Conservation (phyloP, 2,888 invertebrate genomes). For the Eueremaeus valkanovi region DNA sequence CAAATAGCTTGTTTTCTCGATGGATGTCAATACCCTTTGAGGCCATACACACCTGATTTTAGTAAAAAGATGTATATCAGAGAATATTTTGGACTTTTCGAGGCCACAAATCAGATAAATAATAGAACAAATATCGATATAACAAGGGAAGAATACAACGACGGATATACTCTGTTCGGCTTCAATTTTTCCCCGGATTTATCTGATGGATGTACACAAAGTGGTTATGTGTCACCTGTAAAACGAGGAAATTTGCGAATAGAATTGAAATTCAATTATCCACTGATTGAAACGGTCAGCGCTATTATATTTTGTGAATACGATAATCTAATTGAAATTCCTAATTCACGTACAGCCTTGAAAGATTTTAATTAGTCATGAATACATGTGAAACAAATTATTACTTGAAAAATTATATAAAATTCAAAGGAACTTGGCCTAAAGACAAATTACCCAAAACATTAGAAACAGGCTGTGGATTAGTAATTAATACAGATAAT, state of each 20-base stretch:
- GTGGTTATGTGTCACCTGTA: slow-evolving; percentile 41
- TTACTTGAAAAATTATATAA: background rate
- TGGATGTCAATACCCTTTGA: slow-evolving; percentile 46
- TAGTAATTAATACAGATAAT: slow-evolving; percentile 32
- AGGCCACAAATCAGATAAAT: slow-evolving; percentile 43
- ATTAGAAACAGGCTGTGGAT: background rate
- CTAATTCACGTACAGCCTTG: slow-evolving; percentile 45
- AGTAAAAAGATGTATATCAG: slow-evolving; percentile 14
- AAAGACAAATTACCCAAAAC: background rate
- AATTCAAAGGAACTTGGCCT: background rate
- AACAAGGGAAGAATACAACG: slow-evolving; percentile 39
- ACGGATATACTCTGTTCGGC: slow-evolving; percentile 47
- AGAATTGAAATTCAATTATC: slow-evolving; percentile 47
- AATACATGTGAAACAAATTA: slow-evolving; percentile 1
- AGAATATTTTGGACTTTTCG: slow-evolving; percentile 46
- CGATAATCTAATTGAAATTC: slow-evolving; percentile 50
- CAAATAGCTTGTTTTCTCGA: slow-evolving; percentile 45
- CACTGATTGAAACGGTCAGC: slow-evolving; percentile 46
- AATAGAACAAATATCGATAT: slow-evolving; percentile 42
- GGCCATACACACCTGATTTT: slow-evolving; percentile 44
- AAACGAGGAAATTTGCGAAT: slow-evolving; percentile 47
- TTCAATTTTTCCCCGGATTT: slow-evolving; percentile 49
- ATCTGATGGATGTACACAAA: slow-evolving; percentile 18
- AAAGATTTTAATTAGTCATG: slow-evolving; percentile 43
- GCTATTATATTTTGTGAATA: slow-evolving; percentile 49